These are phyloP conservation scores for Pogonocherus hispidulus DNA, from an alignment of 2,888 invertebrate genomes.

Conservation along the genomic window DNA sequence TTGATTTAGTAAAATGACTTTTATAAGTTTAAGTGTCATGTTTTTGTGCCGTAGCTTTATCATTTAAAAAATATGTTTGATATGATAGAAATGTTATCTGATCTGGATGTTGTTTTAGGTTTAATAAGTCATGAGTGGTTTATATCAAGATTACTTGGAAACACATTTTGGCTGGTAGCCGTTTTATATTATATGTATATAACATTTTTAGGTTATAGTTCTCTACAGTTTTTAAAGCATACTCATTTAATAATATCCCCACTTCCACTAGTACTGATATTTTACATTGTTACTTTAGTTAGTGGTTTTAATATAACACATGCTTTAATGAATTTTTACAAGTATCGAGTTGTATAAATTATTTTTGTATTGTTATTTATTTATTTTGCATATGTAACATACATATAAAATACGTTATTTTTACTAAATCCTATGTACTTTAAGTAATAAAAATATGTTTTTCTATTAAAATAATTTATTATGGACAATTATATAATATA, in stretches of 20 bases:
- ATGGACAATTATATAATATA: too few species aligned
- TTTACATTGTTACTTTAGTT: conserved; percentile 83
- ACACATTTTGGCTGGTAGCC: conserved; percentile 93
- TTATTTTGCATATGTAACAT: conserved; percentile 26
- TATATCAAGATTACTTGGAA: conserved; percentile 87
- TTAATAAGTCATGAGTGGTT: conserved; percentile 84
- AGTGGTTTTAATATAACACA: conserved; percentile 88
- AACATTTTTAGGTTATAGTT: conserved; percentile 96
- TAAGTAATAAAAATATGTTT: too few species aligned
- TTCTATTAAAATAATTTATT: too few species aligned
- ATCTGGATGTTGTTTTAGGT: too few species aligned
- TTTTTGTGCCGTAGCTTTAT: too few species aligned
- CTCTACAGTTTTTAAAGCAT: conserved; percentile 88
- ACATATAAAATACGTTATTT: conserved; percentile 21
- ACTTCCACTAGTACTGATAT: conserved; percentile 81
- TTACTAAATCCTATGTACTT: conserved; percentile 2
- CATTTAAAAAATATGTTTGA: too few species aligned
- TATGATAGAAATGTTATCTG: too few species aligned
- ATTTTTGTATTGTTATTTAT: conserved; percentile 27
- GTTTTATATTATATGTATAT: conserved; percentile 95
- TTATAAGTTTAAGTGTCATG: too few species aligned
- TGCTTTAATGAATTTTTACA: conserved; percentile 87
- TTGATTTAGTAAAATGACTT: too few species aligned
- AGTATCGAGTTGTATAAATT: conserved; percentile 79
- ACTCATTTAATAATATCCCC: conserved; percentile 89